These are phyloP conservation scores for Dicentrarchus labrax DNA, from an alignment of 2,113 vertebrate species.

Conservation along the genomic window DNA sequence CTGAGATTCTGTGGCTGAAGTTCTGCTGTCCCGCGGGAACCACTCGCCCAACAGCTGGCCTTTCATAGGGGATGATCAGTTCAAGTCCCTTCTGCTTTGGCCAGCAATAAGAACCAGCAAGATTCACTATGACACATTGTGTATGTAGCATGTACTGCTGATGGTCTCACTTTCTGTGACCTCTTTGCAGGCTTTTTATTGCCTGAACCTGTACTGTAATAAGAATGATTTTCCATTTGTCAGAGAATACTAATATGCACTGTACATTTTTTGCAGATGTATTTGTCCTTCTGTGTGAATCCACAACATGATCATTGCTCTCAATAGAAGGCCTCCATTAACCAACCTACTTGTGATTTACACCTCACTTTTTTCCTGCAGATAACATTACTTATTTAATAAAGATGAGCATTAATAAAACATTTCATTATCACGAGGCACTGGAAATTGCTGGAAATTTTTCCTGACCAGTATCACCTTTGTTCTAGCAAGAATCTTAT, in stretches of 20 bases:
- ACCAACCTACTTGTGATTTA: not conserved
- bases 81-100: conserved; percentile 44
- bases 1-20: conserved; percentile 10
- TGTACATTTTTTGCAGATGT: too few relatives aligned
- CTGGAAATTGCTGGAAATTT: not conserved
- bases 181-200: not conserved
- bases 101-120: conserved; percentile 30
- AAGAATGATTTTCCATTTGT: conserved; percentile 1
- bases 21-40: conserved; percentile 41
- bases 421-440: not conserved
- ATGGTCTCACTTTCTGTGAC: conserved; percentile 21
- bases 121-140: conserved; percentile 45
- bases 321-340: not conserved
- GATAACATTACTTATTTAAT: not conserved
- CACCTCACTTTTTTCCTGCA: conserved; percentile 2
- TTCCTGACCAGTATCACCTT: not conserved
- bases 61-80: conserved; percentile 44
- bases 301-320: not conserved
- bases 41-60: conserved; percentile 69
- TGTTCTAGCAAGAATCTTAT: not conserved
- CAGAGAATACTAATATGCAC: not conserved
- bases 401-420: conserved; percentile 10
- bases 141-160: conserved; percentile 19
- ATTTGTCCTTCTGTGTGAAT: conserved; percentile 1
- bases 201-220: not conserved